These are phyloP conservation scores for Imbricaverruca yamaguchii DNA, from an alignment of 2,888 invertebrate species.

Conservation along the genomic window DNA sequence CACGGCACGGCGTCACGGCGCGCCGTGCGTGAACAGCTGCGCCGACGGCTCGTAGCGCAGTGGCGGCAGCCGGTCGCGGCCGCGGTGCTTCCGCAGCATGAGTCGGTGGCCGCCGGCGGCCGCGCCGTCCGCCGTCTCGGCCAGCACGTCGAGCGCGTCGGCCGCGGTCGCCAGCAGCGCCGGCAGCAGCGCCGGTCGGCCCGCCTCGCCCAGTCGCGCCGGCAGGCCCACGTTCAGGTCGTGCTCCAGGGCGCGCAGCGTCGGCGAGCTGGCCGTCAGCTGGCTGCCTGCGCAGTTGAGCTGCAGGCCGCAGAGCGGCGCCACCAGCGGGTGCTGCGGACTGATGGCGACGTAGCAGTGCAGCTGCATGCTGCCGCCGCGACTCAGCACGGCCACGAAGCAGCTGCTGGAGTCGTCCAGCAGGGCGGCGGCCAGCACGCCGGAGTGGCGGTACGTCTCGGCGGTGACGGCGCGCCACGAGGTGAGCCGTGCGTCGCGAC, in stretches of 20 bases:
- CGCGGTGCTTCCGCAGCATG: background rate
- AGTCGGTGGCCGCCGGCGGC: background rate
- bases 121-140: background rate
- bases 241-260: background rate
- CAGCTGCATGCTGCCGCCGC: background rate
- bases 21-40: conserved; percentile 29
- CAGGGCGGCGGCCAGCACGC: background rate
- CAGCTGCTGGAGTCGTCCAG: background rate
- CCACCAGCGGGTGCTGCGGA: background rate
- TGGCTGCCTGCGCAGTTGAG: background rate
- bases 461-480: background rate
- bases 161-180: background rate
- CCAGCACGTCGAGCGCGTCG: background rate
- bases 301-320: background rate
- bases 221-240: background rate
- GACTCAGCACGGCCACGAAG: too few species aligned
- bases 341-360: background rate
- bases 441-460: conserved; percentile 1
- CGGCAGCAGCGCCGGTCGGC: background rate
- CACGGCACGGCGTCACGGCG: background rate
- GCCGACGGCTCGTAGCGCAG: background rate
- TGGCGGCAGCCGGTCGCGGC: background rate
- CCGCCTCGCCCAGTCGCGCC: background rate
- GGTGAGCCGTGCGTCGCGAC: background rate
- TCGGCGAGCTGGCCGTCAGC: background rate